Base-by-base conservation (phyloP, 2,113 vertebrate species). In the Rhineura floridana region DNA sequence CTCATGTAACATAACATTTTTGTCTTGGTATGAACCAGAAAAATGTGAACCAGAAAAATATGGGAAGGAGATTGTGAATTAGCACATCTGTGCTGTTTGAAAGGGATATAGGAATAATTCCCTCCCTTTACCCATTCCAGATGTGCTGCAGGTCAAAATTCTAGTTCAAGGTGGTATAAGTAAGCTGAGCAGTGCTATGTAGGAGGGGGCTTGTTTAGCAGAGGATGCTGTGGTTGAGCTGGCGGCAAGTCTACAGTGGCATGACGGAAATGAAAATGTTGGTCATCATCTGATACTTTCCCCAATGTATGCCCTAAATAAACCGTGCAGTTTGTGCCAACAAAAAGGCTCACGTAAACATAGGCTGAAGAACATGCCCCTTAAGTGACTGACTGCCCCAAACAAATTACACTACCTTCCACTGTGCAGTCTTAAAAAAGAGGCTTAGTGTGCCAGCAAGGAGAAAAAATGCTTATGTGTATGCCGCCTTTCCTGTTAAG, bases 321-420 rank as follows among this genome's bases (percentile, higher is more conserved):
- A 86, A 81, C 83, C 6, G 52, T 81, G 0, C 67, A 6, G 0
- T 0, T 11, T 0, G 0, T 0, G 6, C 70, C 59, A 84, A 10
- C 28, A 63, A 39, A 81, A 63, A 13, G 0, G 6, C 21, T 6
- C 0, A 15, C 21, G 13, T 72, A 79, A 89, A 79, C 30, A 55
- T 39, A 44, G 19, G 30, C 75, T 59, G 75, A 70, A 62, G 59
- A 84, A 84, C 87, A 84, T 70, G 50, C 48, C 50, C 33, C 1
- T 69, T 4, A 79, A 87, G 86, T 1, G 3, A 1, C 25, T 39
- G 36, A 76, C 81, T 77, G 80, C 72, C 59, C 36, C 44, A 83
- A 44, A 77, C 72, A 83, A 65, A 88, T 50, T 17, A 83, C 80
- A 83, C 70, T 77, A n/a, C 44, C 59, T 88, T 77, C 46, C 36